phyloP scores from a whole-genome alignment of 2,888 invertebrate species.

The Tricholauxania praeusta region DNA sequence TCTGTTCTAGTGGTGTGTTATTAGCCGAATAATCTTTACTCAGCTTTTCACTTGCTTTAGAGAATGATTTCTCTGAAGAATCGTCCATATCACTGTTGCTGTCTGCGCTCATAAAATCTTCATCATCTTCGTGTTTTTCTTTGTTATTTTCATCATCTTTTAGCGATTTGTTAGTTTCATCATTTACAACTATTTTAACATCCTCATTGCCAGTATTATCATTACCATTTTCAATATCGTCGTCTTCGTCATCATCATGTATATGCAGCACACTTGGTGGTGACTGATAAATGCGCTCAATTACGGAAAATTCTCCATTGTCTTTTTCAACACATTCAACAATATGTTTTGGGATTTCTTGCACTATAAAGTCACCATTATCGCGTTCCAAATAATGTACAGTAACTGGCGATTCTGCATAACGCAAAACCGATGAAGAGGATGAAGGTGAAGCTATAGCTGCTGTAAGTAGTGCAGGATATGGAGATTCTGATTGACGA shows the following conservation, averaged over 20 bases:
- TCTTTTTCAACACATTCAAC: constrained; percentile 68
- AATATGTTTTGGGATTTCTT: constrained; percentile 66
- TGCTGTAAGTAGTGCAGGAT: constrained; percentile 55
- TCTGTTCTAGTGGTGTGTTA: constrained; percentile 22
- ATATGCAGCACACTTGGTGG: constrained; percentile 67
- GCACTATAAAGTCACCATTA: constrained; percentile 67
- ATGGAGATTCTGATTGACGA: constrained; percentile 59
- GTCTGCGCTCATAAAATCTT: constrained; percentile 58
- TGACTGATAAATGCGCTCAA: constrained; percentile 67
- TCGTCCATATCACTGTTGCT: constrained; percentile 44
- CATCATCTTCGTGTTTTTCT: constrained; percentile 50
- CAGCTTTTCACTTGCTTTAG: constrained; percentile 21
- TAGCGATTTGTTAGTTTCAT: constrained; percentile 47
- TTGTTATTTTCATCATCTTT: constrained; percentile 38
- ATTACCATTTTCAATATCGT: constrained; percentile 36
- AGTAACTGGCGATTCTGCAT: constrained; percentile 63
- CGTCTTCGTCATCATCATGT: constrained; percentile 61
- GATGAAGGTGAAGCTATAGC: constrained; percentile 57
- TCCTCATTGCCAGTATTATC: constrained; percentile 43
- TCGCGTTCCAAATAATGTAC: constrained; percentile 67
- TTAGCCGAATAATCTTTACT: constrained; percentile 36
- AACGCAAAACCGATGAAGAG: constrained; percentile 63
- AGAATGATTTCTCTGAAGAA: constrained; percentile 1
- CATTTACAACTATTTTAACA: constrained; percentile 37
- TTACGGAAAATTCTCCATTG: constrained; percentile 67